phyloP scores from a whole-genome alignment of 2,888 invertebrate genomes.

The Epinotia ramella region DNA sequence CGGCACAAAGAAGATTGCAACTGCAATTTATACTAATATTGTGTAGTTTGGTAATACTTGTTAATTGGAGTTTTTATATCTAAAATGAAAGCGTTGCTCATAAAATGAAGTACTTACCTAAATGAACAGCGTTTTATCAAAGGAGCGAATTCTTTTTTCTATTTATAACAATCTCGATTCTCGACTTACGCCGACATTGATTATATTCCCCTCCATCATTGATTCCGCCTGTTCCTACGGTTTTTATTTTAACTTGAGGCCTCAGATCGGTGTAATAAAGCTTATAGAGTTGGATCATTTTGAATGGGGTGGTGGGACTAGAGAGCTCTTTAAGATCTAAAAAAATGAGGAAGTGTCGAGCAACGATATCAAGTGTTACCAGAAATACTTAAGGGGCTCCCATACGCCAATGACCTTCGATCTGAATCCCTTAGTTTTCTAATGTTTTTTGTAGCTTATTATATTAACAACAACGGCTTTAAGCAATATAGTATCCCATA shows the following conservation, averaged over 20 bases:
- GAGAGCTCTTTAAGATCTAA: slow-evolving; percentile 1
- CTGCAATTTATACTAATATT: too few species aligned
- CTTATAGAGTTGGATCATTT: slow-evolving; percentile 4
- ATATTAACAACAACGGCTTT: too few species aligned
- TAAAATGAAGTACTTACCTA: background rate
- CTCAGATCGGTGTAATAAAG: background rate
- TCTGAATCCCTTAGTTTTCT: too few species aligned
- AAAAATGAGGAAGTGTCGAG: background rate
- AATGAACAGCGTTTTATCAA: background rate
- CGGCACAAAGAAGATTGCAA: too few species aligned
- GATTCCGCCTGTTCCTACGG: background rate
- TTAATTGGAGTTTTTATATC: too few species aligned
- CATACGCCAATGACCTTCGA: too few species aligned
- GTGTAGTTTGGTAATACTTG: too few species aligned
- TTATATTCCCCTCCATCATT: background rate
- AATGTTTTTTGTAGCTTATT: too few species aligned
- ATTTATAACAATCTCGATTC: background rate
- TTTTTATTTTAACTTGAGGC: background rate
- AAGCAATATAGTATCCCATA: too few species aligned
- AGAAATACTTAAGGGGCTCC: too few species aligned
- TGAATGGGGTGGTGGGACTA: background rate
- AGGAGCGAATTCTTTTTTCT: background rate
- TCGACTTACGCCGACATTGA: slow-evolving; percentile 4
- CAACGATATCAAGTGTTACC: background rate
- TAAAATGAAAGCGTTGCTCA: background rate